Base-by-base conservation (phyloP, 2,888 invertebrate genomes). In the Cerceris ruficornis region DNA sequence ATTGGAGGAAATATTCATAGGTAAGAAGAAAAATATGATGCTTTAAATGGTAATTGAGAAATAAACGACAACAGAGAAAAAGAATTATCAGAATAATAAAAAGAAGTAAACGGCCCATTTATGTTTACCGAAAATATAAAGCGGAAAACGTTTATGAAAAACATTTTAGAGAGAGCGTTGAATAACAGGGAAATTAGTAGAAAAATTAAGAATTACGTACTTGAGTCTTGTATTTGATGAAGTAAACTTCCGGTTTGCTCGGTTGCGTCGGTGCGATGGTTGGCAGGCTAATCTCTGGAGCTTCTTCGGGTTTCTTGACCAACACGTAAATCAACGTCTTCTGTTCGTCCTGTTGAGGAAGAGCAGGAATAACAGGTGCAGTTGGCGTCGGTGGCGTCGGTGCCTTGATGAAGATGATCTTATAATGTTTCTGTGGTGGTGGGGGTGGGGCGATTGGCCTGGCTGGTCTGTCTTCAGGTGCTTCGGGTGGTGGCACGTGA, bases 391-490 rank as follows among this genome's bases (percentile, higher is more conserved):
- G 97, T 78, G 96, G 95, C 87, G 97, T 95, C 88, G 97, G 97
- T 70, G 97, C 97, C 94, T 97, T 97, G 93, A 97, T 97, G 95
- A 97, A 97, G 93, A 97, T 97, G 92, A 97, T 97, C 92, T 97
- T 97, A 95, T 97, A 97, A 93, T 97, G 97, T 90, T 97, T 97
- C 93, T 97, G 97, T 60, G 97, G 94, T 83, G 96, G 95, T 62
- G 95, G 95, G 0, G 95, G 93, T 15, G 94, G 94, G 6, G 93
- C 93, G 86, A 96, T 95, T 72, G 95, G 94, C 87, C 95, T 95
- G 81, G 94, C 94, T 67, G 95, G 94, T 87, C 95, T 94, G 89
- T 94, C 94, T 87, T 95, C 95, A n/a, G 95, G 96, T 6, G 92
- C 90, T 93, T 97, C 97, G 94, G 96, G 97, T 90, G 97, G 97